A percentile compares a stretch with the other conserved stretches of the same genome.
These are phyloP conservation scores for Eucriotettix oculatus DNA, from an alignment of 2,888 invertebrate species.

Conservation along the genomic window DNA sequence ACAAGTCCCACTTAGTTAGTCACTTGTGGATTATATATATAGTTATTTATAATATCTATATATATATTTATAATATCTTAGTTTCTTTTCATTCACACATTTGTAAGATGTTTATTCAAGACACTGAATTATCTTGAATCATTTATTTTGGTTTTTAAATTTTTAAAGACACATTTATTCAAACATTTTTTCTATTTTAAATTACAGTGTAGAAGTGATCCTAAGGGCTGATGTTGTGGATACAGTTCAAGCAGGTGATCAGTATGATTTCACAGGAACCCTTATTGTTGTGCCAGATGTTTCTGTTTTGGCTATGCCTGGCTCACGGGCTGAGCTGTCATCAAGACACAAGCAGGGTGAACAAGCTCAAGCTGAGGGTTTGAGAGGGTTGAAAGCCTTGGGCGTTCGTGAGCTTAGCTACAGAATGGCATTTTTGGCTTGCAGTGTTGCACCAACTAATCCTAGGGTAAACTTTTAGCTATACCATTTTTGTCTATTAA, in stretches of 20 bases:
- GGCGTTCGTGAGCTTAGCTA: conserved; percentile 76
- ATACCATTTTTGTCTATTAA: background rate
- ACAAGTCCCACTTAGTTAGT: too few relatives aligned
- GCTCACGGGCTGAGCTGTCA: conserved; percentile 67
- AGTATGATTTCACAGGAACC: conserved; percentile 87
- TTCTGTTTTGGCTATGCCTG: conserved; percentile 67
- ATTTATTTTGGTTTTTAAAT: too few relatives aligned
- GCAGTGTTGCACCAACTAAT: conserved; percentile 75
- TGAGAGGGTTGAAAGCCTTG: conserved; percentile 69
- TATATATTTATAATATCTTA: too few relatives aligned
- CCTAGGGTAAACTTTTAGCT: conserved; percentile 37
- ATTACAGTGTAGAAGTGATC: conserved; percentile 65
- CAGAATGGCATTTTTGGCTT: conserved; percentile 85
- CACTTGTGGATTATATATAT: too few relatives aligned
- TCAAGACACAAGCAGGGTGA: conserved; percentile 55
- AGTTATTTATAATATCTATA: too few relatives aligned
- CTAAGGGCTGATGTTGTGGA: conserved; percentile 92
- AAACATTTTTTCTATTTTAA: too few relatives aligned
- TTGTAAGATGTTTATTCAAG: too few relatives aligned
- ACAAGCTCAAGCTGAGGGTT: conserved; percentile 63
- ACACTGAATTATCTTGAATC: too few relatives aligned
- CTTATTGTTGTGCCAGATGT: conserved; percentile 97
- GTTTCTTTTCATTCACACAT: too few relatives aligned
- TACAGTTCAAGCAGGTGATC: conserved; percentile 74
- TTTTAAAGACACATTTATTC: too few relatives aligned